These are phyloP conservation scores for Eupsilia transversa DNA, from an alignment of 2,888 invertebrate species.

Conservation along the genomic window DNA sequence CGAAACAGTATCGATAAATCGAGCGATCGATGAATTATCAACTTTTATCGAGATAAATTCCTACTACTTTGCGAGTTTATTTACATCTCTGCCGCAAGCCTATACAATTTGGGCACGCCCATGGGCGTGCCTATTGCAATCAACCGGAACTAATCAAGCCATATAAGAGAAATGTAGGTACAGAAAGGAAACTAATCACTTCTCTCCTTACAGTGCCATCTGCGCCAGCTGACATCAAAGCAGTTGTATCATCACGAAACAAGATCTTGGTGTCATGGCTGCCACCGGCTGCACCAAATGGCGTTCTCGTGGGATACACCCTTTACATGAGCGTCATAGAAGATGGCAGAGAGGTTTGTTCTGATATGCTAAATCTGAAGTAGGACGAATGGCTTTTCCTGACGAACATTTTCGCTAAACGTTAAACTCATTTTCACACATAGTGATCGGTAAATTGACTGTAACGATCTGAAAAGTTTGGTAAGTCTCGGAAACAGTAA, in stretches of 20 bases:
- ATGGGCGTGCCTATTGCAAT: no score
- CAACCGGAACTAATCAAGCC: no score
- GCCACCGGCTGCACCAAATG: constrained; percentile 96
- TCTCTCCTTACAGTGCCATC: constrained; percentile 93
- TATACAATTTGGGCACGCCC: no score
- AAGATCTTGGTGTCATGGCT: constrained; percentile 97
- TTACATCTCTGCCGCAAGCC: no score
- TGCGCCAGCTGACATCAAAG: constrained; percentile 97
- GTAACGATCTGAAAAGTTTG: background rate
- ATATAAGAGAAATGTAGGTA: no score
- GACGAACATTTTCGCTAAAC: background rate
- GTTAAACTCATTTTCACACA: background rate
- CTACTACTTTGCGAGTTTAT: no score
- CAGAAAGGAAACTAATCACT: background rate
- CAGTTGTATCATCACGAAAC: constrained; percentile 95
- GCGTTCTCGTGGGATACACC: constrained; percentile 95
- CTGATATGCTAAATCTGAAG: background rate
- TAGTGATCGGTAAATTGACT: background rate
- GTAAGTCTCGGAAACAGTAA: constrained; percentile 8
- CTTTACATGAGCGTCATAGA: constrained; percentile 95
- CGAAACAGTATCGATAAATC: no score
- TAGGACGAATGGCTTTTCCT: constrained; percentile 7
- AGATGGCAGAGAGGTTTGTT: constrained; percentile 92
- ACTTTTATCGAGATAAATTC: no score
- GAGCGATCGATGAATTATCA: no score